Evolutionary conservation across 2,888 invertebrate species (phyloP).

Genomic region (Onthophagus sagittarius): DNA sequence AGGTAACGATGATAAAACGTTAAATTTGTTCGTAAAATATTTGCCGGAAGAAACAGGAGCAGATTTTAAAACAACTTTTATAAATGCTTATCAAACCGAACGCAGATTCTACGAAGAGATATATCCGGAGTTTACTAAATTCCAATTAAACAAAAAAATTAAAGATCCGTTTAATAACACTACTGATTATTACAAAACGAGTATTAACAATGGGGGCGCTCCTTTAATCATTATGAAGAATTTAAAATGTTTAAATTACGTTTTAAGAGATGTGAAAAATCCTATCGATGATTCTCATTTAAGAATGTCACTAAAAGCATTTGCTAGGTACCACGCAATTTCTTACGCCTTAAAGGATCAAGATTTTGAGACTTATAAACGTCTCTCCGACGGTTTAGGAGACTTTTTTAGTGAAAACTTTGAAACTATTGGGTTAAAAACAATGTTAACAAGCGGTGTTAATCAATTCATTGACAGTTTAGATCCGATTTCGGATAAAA

Average conservation of each 20-base stretch:
- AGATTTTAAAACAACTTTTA: not conserved
- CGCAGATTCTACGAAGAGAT: not conserved
- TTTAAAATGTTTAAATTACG: slow-evolving; percentile 31
- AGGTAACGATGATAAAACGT: slow-evolving; percentile 4
- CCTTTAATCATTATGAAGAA: slow-evolving; percentile 35
- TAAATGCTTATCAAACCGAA: slow-evolving; percentile 11
- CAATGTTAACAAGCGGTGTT: not conserved
- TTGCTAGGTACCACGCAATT: slow-evolving; percentile 39
- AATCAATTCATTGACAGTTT: not conserved
- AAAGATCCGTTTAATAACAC: slow-evolving; percentile 11
- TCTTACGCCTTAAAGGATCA: slow-evolving; percentile 36
- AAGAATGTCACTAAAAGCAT: slow-evolving; percentile 33
- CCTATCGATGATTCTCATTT: slow-evolving; percentile 36
- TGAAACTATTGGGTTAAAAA: not conserved
- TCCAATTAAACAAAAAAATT: slow-evolving; percentile 12
- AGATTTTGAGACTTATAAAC: slow-evolving; percentile 27
- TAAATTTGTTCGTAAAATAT: slow-evolving; percentile 17
- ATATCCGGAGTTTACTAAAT: slow-evolving; percentile 8
- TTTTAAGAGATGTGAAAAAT: slow-evolving; percentile 33
- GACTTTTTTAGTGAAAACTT: not conserved
- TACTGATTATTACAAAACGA: slow-evolving; percentile 22
- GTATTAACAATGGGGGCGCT: slow-evolving; percentile 21
- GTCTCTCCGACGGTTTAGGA: not conserved
- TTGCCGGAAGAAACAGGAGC: not conserved
- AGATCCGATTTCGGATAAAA: slow-evolving; percentile 5